These are phyloP conservation scores for Amblyteles armatorius DNA, from an alignment of 2,888 invertebrate genomes.

Conservation along the genomic window DNA sequence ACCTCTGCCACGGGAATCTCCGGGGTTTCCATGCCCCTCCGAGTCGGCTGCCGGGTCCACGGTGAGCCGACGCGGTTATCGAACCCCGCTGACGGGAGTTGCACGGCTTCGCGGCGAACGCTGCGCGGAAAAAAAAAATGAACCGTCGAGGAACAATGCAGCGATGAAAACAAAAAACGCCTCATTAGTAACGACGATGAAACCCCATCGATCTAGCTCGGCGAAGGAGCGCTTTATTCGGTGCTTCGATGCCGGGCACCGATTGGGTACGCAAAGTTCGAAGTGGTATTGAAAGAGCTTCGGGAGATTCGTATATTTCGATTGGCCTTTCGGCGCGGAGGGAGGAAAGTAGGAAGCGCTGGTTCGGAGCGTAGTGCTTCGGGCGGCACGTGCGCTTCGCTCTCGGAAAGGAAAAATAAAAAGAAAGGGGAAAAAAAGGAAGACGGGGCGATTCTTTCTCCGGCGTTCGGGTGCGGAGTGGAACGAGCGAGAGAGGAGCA, in stretches of 20 bases:
- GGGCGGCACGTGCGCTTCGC: constrained; percentile 32
- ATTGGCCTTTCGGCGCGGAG: constrained; percentile 19
- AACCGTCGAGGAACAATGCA: not conserved
- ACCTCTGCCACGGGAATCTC: constrained; percentile 8
- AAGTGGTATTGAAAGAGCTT: constrained; percentile 51
- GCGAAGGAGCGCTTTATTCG: constrained; percentile 7
- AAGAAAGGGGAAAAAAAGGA: not conserved
- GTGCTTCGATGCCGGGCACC: constrained; percentile 12
- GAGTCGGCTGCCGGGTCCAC: not conserved
- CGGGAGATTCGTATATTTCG: constrained; percentile 41
- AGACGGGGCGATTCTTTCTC: constrained; percentile 40
- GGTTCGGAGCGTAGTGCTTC: constrained; percentile 23
- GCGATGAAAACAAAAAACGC: constrained; percentile 29
- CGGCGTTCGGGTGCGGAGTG: constrained; percentile 12
- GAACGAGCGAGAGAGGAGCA: constrained; percentile 33
- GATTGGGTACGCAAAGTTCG: constrained; percentile 50
- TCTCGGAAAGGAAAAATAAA: constrained; percentile 30
- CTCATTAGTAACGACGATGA: constrained; percentile 50
- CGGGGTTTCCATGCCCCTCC: constrained; percentile 13
- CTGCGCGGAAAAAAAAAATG: not conserved
- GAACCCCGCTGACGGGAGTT: not conserved
- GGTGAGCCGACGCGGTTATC: not conserved
- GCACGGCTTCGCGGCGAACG: not conserved
- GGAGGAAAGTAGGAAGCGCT: constrained; percentile 41
- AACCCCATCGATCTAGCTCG: constrained; percentile 29